These are phyloP conservation scores for Clivina fossor DNA, from an alignment of 2,888 invertebrate genomes.

Conservation along the genomic window DNA sequence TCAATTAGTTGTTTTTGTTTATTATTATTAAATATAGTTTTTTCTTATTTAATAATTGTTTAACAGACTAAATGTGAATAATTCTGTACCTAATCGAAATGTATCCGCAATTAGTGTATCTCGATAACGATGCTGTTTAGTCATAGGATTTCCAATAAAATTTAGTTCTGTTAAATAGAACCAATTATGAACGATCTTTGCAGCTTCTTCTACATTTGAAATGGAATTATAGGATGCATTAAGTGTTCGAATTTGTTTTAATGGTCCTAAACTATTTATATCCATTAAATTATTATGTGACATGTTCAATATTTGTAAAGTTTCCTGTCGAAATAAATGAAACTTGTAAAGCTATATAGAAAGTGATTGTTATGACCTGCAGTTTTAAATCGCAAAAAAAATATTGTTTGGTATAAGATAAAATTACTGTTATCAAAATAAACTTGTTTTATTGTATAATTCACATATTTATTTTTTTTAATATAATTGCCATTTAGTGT, in stretches of 20 bases:
- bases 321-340: slow-evolving; percentile 56
- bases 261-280: slow-evolving; percentile 57
- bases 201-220: slow-evolving; percentile 58
- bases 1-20: not conserved
- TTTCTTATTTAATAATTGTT: not conserved
- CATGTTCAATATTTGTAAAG: slow-evolving; percentile 62
- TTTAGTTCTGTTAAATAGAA: slow-evolving; percentile 59
- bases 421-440: too few species aligned
- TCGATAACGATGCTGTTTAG: slow-evolving; percentile 64
- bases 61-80: not conserved
- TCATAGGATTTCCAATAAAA: slow-evolving; percentile 66
- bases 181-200: slow-evolving; percentile 59
- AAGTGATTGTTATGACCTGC: slow-evolving; percentile 8
- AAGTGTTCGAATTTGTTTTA: slow-evolving; percentile 58
- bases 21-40: not conserved
- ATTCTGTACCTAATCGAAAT: slow-evolving; percentile 58
- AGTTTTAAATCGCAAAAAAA: not conserved
- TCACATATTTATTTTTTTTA: too few species aligned
- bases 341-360: slow-evolving; percentile 14
- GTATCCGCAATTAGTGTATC: slow-evolving; percentile 68
- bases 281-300: slow-evolving; percentile 64
- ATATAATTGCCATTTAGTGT: too few species aligned
- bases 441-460: too few species aligned
- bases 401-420: too few species aligned
- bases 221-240: slow-evolving; percentile 63